phyloP scores from a whole-genome alignment of 2,797 vertebrate species.

The Luscinia megarhynchos region DNA sequence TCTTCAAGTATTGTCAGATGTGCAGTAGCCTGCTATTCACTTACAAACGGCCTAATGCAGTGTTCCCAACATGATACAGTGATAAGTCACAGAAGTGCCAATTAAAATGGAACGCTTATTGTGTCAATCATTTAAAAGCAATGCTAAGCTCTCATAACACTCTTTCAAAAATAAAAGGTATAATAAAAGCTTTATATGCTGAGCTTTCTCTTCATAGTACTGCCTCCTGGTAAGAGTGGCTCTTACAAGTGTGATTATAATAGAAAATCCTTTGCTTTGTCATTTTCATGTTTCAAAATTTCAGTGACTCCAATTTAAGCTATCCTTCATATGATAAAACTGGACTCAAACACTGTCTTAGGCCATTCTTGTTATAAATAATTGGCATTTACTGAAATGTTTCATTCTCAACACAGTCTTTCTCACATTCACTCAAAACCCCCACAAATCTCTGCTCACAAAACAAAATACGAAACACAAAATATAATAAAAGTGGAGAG shows the following conservation, averaged over 20 bases:
- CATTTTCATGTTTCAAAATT: constrained; percentile 36
- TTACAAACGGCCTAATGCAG: constrained; percentile 52
- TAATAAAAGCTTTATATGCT: constrained; percentile 65
- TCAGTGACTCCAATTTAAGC: not conserved
- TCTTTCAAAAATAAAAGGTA: constrained; percentile 69
- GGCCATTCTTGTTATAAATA: not conserved
- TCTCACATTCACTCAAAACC: not conserved
- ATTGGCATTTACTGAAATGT: not conserved
- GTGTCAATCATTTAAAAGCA: constrained; percentile 59
- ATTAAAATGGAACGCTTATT: constrained; percentile 74
- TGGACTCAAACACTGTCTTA: not conserved
- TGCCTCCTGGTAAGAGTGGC: not conserved
- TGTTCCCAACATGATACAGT: constrained; percentile 46
- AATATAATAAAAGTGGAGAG: not conserved
- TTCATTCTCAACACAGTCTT: not conserved
- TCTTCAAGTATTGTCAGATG: constrained; percentile 57
- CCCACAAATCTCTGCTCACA: not conserved
- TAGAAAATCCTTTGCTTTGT: constrained; percentile 35
- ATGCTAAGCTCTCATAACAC: constrained; percentile 42
- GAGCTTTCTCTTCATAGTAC: constrained; percentile 40
- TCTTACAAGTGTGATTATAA: constrained; percentile 10
- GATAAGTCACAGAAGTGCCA: constrained; percentile 72
- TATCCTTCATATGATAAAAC: not conserved
- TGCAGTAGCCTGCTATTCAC: constrained; percentile 65
- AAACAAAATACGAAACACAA: not conserved